phyloP scores from a whole-genome alignment of 2,888 invertebrate genomes.

The Agrotis clavis region DNA sequence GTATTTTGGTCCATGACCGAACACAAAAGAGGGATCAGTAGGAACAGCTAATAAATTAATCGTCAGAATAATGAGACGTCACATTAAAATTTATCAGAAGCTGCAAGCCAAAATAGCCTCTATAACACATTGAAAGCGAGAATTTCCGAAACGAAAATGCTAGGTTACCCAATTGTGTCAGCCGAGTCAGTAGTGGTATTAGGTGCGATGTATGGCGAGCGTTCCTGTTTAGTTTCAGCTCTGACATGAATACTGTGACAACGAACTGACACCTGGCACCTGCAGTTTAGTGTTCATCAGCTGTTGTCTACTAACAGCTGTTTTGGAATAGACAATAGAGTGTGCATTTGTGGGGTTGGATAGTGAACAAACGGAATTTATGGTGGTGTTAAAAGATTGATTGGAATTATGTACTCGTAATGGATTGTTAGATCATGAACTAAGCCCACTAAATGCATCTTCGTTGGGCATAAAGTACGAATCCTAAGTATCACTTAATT shows the following conservation, averaged over 20 bases:
- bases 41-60: neutral
- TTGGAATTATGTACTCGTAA: too few species aligned
- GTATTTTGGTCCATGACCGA: neutral
- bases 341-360: conserved; percentile 6
- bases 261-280: conserved; percentile 52
- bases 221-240: conserved; percentile 43
- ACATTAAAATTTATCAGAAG: neutral
- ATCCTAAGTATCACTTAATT: neutral
- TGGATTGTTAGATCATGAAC: neutral
- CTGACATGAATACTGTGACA: conserved; percentile 53
- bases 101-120: neutral
- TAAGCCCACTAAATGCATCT: neutral
- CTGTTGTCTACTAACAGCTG: conserved; percentile 25
- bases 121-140: neutral
- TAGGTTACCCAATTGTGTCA: conserved; percentile 21
- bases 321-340: conserved; percentile 15
- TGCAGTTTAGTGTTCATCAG: conserved; percentile 35
- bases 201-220: conserved; percentile 42
- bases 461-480: neutral
- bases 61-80: neutral
- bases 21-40: neutral
- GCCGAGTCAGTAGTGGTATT: conserved; percentile 38
- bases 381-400: neutral
- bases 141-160: conserved; percentile 31
- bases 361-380: conserved; percentile 20